phyloP scores from a whole-genome alignment of 2,888 invertebrate genomes.

The Ferdinandea cuprea region DNA sequence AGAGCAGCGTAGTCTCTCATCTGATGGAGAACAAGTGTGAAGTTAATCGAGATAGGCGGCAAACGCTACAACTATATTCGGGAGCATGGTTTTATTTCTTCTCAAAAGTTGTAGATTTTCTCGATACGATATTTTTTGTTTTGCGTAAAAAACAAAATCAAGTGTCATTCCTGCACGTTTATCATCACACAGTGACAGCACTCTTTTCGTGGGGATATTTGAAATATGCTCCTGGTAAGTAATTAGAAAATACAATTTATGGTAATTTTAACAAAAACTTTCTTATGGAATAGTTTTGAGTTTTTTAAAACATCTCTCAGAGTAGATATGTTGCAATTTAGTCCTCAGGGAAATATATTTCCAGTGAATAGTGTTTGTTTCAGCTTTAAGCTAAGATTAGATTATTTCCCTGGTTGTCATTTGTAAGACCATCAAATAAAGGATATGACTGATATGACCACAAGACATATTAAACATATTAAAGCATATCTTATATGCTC shows the following conservation, averaged over 20 bases:
- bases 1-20: conserved; percentile 80
- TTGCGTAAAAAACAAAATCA: conserved; percentile 94
- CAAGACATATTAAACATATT: too few relatives aligned
- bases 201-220: conserved; percentile 91
- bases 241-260: neutral
- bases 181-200: conserved; percentile 93
- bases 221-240: conserved; percentile 89
- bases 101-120: conserved; percentile 90
- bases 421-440: too few relatives aligned
- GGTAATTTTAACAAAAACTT: neutral
- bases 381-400: too few relatives aligned
- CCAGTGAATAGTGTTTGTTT: too few relatives aligned
- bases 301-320: too few relatives aligned
- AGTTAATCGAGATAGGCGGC: conserved; percentile 79
- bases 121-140: conserved; percentile 94
- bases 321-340: too few relatives aligned
- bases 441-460: too few relatives aligned
- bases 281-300: too few relatives aligned
- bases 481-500: too few relatives aligned
- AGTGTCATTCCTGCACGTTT: conserved; percentile 93
- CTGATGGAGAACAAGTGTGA: conserved; percentile 80
- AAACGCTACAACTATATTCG: conserved; percentile 84
- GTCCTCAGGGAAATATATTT: too few relatives aligned
- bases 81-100: conserved; percentile 92
- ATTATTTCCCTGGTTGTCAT: too few relatives aligned